Base-by-base conservation (phyloP, 2,113 vertebrate species). In the Otis tarda region DNA sequence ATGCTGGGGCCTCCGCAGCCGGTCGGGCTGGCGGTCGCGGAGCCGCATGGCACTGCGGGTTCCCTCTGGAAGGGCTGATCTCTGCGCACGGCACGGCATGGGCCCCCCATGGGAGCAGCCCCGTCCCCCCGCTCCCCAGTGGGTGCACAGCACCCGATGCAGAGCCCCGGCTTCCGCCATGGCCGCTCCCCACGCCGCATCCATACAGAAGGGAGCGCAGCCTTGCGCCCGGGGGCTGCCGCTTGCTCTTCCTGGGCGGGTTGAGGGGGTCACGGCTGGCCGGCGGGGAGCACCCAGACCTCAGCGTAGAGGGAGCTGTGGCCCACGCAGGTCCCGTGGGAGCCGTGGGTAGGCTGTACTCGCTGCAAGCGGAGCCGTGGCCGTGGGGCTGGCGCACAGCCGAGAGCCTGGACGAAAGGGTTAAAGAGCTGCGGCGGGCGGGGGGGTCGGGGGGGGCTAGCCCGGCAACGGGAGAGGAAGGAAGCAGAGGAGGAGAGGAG, bases 401-500 rank as follows among this genome's bases (percentile, higher is more conserved):
- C 41, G 14, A 59, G 43, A 95, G 86, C 35, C 63, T 71, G 89
- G 89, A 79, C 35, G 93, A 94, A 95, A 94, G 96, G 91, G 94
- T 95, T 96, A 95, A 96, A 35, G 53, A 76, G 77, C 75, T 59
- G 45, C 52, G 15, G 92, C 10, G 75, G 86, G 49, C 69, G 49
- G 73, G 55, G 31, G 52, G 52, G 41, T 41, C 41, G 28, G 52
- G 74, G 84, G 49, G 90, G 91, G 82, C 75, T 88, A 57, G 75
- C 79, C 56, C 24, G 90, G 82, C 74, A 25, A 2, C 39, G 60
- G 76, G 81, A 89, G 84, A 93, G 96, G 96, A 96, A 96, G 96
- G 94, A 96, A 96, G 83, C 91, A 95, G 93, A 86, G 91, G 91
- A 95, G 89, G 71, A 94, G 91, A 94, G 84, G 84, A 77, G 70